Evolutionary conservation across 92 coral and sea anemone genomes (phyloP).

Genomic region (Porites divaricata): DNA sequence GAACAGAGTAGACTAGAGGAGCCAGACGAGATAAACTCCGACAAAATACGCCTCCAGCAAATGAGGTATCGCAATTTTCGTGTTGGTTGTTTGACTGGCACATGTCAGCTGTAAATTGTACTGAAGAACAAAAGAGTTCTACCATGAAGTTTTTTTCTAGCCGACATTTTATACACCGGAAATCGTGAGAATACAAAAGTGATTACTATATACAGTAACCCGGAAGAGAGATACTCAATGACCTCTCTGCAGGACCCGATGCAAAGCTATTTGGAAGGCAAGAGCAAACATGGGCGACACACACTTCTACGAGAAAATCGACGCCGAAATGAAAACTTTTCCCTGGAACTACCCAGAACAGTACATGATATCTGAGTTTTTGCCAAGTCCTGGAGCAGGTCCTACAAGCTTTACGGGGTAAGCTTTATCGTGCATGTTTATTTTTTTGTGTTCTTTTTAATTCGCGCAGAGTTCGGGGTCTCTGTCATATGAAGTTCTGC

Average conservation of each 20-base stretch:
- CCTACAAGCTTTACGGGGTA: conserved; percentile 35
- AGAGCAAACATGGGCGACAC: conserved; percentile 37
- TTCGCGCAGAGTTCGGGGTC: not conserved
- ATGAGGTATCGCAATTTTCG: conserved; percentile 36
- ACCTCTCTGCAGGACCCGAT: conserved; percentile 11
- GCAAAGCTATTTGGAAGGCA: conserved; percentile 14
- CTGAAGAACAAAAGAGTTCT: conserved; percentile 9
- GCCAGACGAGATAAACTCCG: conserved; percentile 10
- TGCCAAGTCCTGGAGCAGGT: conserved; percentile 40
- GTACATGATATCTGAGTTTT: conserved; percentile 31
- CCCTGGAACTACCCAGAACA: conserved; percentile 50
- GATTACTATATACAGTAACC: not conserved
- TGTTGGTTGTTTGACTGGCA: conserved; percentile 71
- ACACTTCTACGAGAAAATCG: conserved; percentile 30
- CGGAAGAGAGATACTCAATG: conserved; percentile 18
- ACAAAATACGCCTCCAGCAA: conserved; percentile 7
- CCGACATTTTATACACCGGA: conserved; percentile 18
- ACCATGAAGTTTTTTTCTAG: not conserved
- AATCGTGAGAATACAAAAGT: conserved; percentile 18
- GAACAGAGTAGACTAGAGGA: not conserved
- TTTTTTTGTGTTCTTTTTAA: not conserved
- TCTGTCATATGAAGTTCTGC: not conserved
- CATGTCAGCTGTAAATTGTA: conserved; percentile 44
- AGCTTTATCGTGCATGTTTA: not conserved
- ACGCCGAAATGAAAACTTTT: conserved; percentile 43